Evolutionary conservation across 2,113 vertebrate genomes (phyloP).

Genomic region (Macaca mulatta): DNA sequence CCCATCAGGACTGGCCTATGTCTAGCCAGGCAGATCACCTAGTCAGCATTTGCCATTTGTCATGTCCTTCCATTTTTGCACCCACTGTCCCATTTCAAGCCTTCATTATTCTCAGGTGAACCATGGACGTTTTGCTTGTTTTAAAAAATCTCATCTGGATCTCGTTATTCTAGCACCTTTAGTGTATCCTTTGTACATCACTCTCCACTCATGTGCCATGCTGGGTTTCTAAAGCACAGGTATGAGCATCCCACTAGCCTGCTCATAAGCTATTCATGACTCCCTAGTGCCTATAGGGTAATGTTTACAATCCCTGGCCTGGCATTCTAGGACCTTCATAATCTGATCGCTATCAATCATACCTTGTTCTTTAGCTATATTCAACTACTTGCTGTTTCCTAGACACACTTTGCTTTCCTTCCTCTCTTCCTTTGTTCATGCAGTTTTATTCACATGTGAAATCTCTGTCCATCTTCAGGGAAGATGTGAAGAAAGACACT

Average conservation of each 20-base stretch:
- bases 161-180: background rate
- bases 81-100: background rate
- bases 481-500: background rate
- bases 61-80: background rate
- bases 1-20: background rate
- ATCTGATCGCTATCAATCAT: background rate
- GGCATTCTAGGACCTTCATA: background rate
- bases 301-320: background rate
- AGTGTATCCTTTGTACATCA: background rate
- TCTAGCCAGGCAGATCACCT: background rate
- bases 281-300: background rate
- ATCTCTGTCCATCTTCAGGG: background rate
- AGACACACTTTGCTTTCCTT: background rate
- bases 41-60: background rate
- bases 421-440: background rate
- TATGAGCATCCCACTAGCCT: background rate
- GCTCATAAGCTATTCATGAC: background rate
- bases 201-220: background rate
- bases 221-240: background rate
- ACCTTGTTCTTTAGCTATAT: background rate
- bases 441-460: background rate
- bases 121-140: background rate
- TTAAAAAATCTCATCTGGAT: background rate
- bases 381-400: background rate
- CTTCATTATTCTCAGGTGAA: background rate